Evolutionary conservation across 2,797 vertebrate species (phyloP), one percentile per base, ranked within the genome.

Genomic region (Leontopithecus rosalia): DNA sequence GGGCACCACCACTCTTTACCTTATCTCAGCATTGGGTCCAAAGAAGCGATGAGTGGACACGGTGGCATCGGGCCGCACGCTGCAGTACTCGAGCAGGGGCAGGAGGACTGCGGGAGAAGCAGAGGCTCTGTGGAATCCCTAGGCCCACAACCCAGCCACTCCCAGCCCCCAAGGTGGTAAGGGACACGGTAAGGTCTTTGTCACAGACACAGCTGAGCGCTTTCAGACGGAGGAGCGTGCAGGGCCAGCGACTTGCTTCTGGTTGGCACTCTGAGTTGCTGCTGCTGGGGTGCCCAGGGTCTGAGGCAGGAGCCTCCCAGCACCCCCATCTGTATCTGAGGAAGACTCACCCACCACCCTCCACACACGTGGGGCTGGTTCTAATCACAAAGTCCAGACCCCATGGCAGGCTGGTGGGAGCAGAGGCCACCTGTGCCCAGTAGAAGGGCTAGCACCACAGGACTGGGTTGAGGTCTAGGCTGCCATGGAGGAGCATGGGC

Each of bases 31-130:
- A 11, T 98, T 99, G n/a, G 99, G 98, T 97, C 99, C 99, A 17
- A 99, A 99, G 98, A 99, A 99, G n/a, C 76, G 94, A 96, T 99
- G 99, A 17, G 98, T 98, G 0, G 99, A 84, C 1, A 99, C 99
- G 0, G 98, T 50, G n/a, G 99, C 50, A 0, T 99, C 99, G 0
- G 99, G 99, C 97, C 99, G 99, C 94, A 99, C 99, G 0, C 99
- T 99, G 95, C 99, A 99, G 79, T 98, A 98, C 97, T 99, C 99
- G 96, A 99, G 98, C 86, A 99, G 97, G 0, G 99, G 99, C 98
- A 99, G 99, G 85, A 99, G 98, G n/a, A 99, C 99, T 99, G 97
- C 5, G 76, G 90, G 52, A 26, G 46, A 79, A 93, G 33, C 84
- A 95, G 14, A 94, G 82, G 30, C 11, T 87, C 17, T 2, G 5